Evolutionary conservation across 2,888 invertebrate genomes (phyloP), one percentile per base, ranked within the genome.

Genomic region (Apodemia zela): DNA sequence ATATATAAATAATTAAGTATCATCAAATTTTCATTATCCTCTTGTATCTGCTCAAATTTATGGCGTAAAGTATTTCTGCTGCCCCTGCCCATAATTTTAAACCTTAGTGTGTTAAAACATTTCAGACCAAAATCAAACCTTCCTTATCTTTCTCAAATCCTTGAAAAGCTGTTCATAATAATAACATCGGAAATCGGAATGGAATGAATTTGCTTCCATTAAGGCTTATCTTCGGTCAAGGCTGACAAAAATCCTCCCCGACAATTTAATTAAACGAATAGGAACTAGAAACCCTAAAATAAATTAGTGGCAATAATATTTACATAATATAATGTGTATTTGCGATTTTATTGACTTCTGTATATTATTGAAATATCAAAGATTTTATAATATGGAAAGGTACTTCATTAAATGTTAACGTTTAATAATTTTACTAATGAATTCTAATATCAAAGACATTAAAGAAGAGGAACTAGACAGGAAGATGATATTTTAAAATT

Each of bases 401-500:
- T 45, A 45, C 45, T 17, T n/a, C 17, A 45, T 45, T 2, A 2
- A 7, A 45, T 17, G 17, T 17, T 45, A 8, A 45, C n/a, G 78
- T 72, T 89, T 89, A 88, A 86, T 88, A 87, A 84, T 71, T 87
- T 69, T 72, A 72, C 71, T 73, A 73, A 77, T 80, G 80, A 80
- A 82, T 82, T 68, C 66, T 71, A 81, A 75, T 80, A 78, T 81
- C 82, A 75, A 76, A 74, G 75, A 74, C 79, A 85, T 86, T 81
- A 83, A 80, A 80, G 81, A 87, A 80, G 82, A 80, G 68, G 78
- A 84, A 81, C 80, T 81, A 73, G 79, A 79, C 75, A 75, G 79
- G 78, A 79, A 79, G 70, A 73, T 69, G 73, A 79, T 79, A 78
- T 83, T 75, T 82, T 83, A 83, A 81, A 79, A 79, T 78, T 80